Base-by-base conservation (phyloP, 2,113 vertebrate genomes). In the Zosterops lateralis region DNA sequence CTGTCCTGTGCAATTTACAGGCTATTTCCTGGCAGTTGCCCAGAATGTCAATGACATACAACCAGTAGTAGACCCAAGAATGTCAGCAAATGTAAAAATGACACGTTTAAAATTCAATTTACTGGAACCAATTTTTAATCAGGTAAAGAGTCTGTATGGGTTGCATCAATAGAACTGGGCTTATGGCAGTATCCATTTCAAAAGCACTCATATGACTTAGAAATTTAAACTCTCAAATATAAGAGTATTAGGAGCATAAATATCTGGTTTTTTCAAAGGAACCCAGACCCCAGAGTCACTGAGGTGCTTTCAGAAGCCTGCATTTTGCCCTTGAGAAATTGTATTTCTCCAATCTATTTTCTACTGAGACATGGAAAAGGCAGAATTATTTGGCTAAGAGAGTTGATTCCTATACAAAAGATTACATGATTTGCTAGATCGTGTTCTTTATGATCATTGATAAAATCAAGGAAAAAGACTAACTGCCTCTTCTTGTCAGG, bases 41-140 rank as follows among this genome's bases (percentile, higher is more conserved):
- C 10, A 12, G 56, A 90, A 90, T 21, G 3, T 13, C 88, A 86
- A 31, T 56, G 88, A 80, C 79, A 85, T 36, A 72, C 60, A 80
- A 82, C 50, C 67, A 87, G 64, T 44, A 89, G 70, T 2, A 22
- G 61, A 67, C 34, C 28, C 73, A 80, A 51, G 76, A 90, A 94
- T 44, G 60, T 51, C 88, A 95, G 88, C 72, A 94, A 90, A 95
- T 66, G 19, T 86, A 93, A 86, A 96, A 95, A 90, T 77, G 44
- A 77, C 85, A 90, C 64, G 10, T 92, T 91, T 90, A 70, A 95
- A 93, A 96, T 95, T 94, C 58, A 93, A 90, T 95, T 96, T 96
- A 88, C 88, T 88, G 51, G 83, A 92, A 93, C 93, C 88, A 84
- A 60, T 92, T 90, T 94, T 88, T 95, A 94, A 96, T 94, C 95